Base-by-base conservation (phyloP, 2,888 invertebrate genomes). In the Drosophila pegasa region DNA sequence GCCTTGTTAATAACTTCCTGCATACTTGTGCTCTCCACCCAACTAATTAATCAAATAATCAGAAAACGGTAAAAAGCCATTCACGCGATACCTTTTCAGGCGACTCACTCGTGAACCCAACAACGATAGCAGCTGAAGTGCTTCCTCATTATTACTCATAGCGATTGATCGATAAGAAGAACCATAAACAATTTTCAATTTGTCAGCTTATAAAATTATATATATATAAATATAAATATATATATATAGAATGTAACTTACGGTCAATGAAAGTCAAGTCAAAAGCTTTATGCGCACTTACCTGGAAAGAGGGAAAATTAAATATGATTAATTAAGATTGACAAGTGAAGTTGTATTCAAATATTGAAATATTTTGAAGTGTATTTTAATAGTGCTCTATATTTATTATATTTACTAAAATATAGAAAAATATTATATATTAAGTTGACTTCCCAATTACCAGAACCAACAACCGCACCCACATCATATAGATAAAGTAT, bases 141-240 rank as follows among this genome's bases (percentile, higher is more conserved):
- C 67, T 81, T 80, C 80, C 74, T 69, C 20, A 33, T 55, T 37
- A 77, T 86, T 83, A 83, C 69, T 81, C 81, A 81, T 45, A n/a
- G n/a, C 35, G n/a, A 43, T 50, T 27, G 63, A 73, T 76, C 69
- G 65, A 57, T 58, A 64, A 75, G 64, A 57, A 38, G 47, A 41
- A 57, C 58, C 47, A 65, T 35, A 40, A 38, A 16, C 18, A 45
- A 16, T 27, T 45, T 45, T 2, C 18, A 50, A 66, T 48, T 54
- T 55, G 51, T 65, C 48, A 62, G 52, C 27, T 9, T 20, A 37
- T 29, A 38, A 22, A n/a, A n/a, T n/a, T 33, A 33, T 12, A 10
- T 55, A 16, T 40, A 38, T 38, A 27, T 37, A 31, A 7, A 29
- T 7, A 5, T 35, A 10, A n/a, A 16, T 50, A 14, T n/a, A 22